Base-by-base conservation (phyloP, 2,113 vertebrate species). In the Aldabrachelys gigantea region DNA sequence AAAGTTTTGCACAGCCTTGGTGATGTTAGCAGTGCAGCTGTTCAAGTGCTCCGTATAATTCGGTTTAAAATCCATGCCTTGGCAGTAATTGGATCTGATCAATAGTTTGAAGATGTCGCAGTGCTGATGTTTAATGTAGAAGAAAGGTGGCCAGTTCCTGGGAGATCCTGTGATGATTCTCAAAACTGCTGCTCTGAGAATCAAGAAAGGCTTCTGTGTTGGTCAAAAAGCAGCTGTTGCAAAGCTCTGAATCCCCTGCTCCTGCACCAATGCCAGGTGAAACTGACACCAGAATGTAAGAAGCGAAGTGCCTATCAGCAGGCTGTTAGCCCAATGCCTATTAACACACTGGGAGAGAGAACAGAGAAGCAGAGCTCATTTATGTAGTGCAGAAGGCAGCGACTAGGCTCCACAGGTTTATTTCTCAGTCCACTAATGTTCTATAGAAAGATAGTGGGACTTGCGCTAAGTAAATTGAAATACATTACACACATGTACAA, bases 1-100 rank as follows among this genome's bases (percentile, higher is more conserved):
- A 91, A 95, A 95, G 96, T 85, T 96, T 85, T 65, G 91, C 84
- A 52, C 62, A 75, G 72, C 80, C 52, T 85, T 72, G 21, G 92
- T 91, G 88, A 49, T 59, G 79, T 92, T 91, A 12, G 79, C 52
- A 47, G 85, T 49, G 52, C 75, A 92, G 59, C 57, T 56, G 31
- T 86, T 85, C 6, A 90, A 78, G 53, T 57, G 84, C 3, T 89
- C 41, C 10, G 57, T 89, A 54, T 65, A 69, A 69, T 96, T 88
- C 50, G 29, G 27, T 44, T 88, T 85, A 27, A 94, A 94, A 84
- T 96, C 94, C 91, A 95, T 96, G 53, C 62, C 88, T 83, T 50
- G 12, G 31, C 83, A 79, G 38, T 62, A 75, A 50, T 2, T 38
- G 41, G 50, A 53, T 31, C 24, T 7, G 4, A 4, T 8, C 44